Evolutionary conservation across 2,113 vertebrate species (phyloP), one percentile per base, ranked within the genome.

Genomic region (Leptosomus discolor): DNA sequence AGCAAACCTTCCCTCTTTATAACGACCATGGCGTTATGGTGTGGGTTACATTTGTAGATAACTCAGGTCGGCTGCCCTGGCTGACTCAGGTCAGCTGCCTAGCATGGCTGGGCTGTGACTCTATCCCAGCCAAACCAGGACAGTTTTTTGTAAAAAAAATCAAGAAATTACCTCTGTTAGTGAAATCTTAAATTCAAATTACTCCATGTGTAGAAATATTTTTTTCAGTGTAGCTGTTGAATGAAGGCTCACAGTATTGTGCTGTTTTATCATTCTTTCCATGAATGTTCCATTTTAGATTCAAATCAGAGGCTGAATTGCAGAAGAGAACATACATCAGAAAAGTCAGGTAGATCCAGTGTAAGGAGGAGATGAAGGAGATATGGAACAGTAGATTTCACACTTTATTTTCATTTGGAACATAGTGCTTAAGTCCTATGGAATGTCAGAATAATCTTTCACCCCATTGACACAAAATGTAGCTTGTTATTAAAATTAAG

Each of bases 181-280:
- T 43, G 30, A 70, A 76, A 85, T 76, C 36, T 88, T 83, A 83
- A 71, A 86, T 89, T 84, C 30, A 50, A 39, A 75, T 85, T 4
- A 29, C 11, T 82, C 3, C 2, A 8, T 41, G 15, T 19, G 13
- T 69, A 73, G 50, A 83, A 88, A 73, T 37, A 43, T 26, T 48
- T 77, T 91, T 92, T 83, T 80, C 32, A 26, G 4, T 23, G 17
- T 37, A 79, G 21, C 30, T 45, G 5, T 24, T 88, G 34, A 69
- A 68, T 69, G 27, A 88, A 71, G 17, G 8, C 34, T 82, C 8
- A 5, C 6, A 24, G 12, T 39, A 29, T 11, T 61, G 20, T 69
- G 8, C 14, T 67, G 64, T 46, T 64, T 75, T 51, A 27, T 75
- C 88, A 32, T 45, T 37, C n/a, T 41, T 84, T 69, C 18, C 17